Evolutionary conservation across 2,888 invertebrate genomes (phyloP), one percentile per base, ranked within the genome.

Genomic region (Schizaphis graminum): DNA sequence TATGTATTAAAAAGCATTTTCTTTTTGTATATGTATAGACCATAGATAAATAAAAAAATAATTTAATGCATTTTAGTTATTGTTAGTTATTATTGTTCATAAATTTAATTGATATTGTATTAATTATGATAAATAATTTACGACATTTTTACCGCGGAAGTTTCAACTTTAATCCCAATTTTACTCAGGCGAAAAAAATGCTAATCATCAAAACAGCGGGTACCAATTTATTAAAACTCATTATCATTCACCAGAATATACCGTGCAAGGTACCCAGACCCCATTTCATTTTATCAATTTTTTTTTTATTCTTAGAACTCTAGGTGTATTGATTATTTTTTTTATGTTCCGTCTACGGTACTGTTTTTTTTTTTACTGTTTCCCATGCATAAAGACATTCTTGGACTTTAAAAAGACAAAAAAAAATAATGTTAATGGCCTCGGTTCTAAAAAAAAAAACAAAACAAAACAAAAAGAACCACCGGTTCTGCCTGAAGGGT

Each of bases 401-500:
- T 94, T 61, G 94, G 94, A 94, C 94, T 94, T 94, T 94, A 90
- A 94, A 94, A 94, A 67, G 94, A 94, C 67, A 94, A 94, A 94
- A 93, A 94, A 92, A 89, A 91, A 86, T 94, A 91, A 94, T 94
- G 94, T 91, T 94, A 94, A 94, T 94, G 94, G 94, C 94, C 94
- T 94, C 94, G 94, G 67, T 86, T 61, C 44, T 44, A 44, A 89
- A 85, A 93, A 91, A 93, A 53, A 92, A 61, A 93, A 93, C 77
- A 90, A 94, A 94, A 93, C 93, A 93, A 94, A 86, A 94, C 94
- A 94, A 94, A 94, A 94, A 94, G 94, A 94, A 94, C 90, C 94
- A 94, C 94, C 94, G 94, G 94, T 94, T 94, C 94, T 94, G 94
- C 94, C 94, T 94, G 94, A 94, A 94, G 94, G 94, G 94, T 94